Percentiles rank a stretch among this genome's conserved stretches.
These are phyloP conservation scores for Cataglyphis albicans DNA, from an alignment of 2,888 invertebrate species.

Conservation along the genomic window DNA sequence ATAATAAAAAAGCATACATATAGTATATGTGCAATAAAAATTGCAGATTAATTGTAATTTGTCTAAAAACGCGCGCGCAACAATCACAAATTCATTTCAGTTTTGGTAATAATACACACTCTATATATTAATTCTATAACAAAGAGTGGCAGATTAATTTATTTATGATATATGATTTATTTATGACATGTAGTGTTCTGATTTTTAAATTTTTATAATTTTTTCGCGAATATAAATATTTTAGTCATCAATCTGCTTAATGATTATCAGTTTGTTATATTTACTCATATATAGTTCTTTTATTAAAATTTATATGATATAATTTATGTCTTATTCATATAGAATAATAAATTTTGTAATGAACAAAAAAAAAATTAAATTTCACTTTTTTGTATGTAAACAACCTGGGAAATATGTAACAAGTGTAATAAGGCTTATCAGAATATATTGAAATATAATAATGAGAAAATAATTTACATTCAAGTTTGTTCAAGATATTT, in stretches of 20 bases:
- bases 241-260: neutral
- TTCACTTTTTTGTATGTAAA: neutral
- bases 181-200: neutral
- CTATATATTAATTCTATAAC: neutral
- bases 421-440: neutral
- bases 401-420: neutral
- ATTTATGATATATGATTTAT: neutral
- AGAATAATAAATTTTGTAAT: neutral
- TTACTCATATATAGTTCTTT: neutral
- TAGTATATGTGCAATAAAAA: neutral
- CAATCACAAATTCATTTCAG: neutral
- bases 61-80: neutral
- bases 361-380: neutral
- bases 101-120: neutral
- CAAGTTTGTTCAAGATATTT: neutral
- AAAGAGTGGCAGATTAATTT: neutral
- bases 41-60: neutral
- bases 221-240: neutral
- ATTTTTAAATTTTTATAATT: neutral
- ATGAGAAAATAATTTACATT: neutral
- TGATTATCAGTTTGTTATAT: neutral
- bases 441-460: slow-evolving; percentile 25
- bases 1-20: neutral
- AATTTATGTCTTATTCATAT: neutral
- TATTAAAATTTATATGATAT: neutral